Base-by-base conservation (phyloP, 1,140 invertebrate species). In the Pectinophora gossypiella region DNA sequence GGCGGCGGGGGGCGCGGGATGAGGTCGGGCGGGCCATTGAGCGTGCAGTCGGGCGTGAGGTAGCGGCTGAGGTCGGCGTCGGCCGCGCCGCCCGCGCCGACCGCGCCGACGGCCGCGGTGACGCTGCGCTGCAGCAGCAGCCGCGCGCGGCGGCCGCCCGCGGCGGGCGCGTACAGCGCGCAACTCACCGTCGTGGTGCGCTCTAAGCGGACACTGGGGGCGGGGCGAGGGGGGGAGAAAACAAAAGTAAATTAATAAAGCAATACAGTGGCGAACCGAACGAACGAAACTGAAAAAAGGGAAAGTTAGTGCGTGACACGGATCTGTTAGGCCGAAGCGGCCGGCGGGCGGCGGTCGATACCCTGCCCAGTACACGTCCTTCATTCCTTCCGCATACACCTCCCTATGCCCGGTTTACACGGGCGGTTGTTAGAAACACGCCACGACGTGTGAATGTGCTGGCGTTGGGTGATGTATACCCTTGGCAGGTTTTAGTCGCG, bases 11-110 rank as follows among this genome's bases (percentile, higher is more conserved):
- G 64, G 22, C 74, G 67, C 7, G 78, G 81, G 38, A 85, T 68
- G 19, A 85, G 72, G 70, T 85, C 83, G 3, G 76, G 77, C 35
- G 72, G 69, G 12, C 58, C 68, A 16, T 64, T 63, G 19, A 84
- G 69, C 15, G 81, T 76, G 22, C 56, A 54, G 72, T 81, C 74
- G 36, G 85, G 82, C 12, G 85, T 81, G 16, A 76, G 75, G 59
- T 61, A 84, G 46, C 69, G 40, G 7, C 81, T 76, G 42, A 68
- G 55, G 46, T 86, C 85, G 61, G 53, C 62, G 27, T 59, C 56
- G 5, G 67, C 43, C 5, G 74, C 73, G 46, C 63, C 61, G 59
- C 79, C 79, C 13, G 81, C 63, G 36, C 76, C 50, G 51, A 83
- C 71, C 61, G 79, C 81, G 62, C 13, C n/a, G 27, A 27, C 23